A percentile compares a stretch with the other conserved stretches of the same genome.
These are phyloP conservation scores for Trichonephila clavata DNA, from an alignment of 1,140 invertebrate genomes.

Conservation along the genomic window DNA sequence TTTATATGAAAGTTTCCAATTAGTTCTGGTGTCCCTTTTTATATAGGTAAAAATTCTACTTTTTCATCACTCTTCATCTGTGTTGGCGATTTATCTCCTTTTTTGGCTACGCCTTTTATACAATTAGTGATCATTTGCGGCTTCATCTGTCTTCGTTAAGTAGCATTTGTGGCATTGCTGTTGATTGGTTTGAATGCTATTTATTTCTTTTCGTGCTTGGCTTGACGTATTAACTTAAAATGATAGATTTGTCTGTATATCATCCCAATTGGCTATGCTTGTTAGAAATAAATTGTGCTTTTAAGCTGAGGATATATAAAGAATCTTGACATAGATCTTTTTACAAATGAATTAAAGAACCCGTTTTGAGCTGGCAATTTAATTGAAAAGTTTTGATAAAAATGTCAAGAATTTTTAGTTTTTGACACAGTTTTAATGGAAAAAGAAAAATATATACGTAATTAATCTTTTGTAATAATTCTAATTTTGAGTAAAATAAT, in stretches of 20 bases:
- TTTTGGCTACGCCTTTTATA: not conserved
- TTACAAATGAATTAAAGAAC: too few relatives aligned
- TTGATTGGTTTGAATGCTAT: not conserved
- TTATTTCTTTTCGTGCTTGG: not conserved
- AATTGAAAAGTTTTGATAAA: too few relatives aligned
- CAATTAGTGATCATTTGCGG: not conserved
- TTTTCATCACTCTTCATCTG: not conserved
- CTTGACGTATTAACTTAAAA: not conserved
- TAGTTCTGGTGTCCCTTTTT: not conserved
- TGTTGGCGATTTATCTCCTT: not conserved
- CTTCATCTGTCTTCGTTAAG: conserved; percentile 28
- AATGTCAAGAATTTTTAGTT: too few relatives aligned
- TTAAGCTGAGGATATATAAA: not conserved
- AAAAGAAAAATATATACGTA: too few relatives aligned
- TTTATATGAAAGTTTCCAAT: too few relatives aligned
- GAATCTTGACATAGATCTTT: too few relatives aligned
- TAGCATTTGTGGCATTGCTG: not conserved
- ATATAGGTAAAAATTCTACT: not conserved
- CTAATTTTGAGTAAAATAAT: too few relatives aligned
- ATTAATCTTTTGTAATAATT: too few relatives aligned
- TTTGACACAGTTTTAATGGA: too few relatives aligned
- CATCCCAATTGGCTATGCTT: not conserved
- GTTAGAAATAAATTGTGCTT: not conserved
- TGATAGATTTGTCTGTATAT: not conserved
- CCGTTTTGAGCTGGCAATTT: too few relatives aligned